Conservation (phyloP, 2,888 invertebrate genomes). For the Alitta virens region DNA sequence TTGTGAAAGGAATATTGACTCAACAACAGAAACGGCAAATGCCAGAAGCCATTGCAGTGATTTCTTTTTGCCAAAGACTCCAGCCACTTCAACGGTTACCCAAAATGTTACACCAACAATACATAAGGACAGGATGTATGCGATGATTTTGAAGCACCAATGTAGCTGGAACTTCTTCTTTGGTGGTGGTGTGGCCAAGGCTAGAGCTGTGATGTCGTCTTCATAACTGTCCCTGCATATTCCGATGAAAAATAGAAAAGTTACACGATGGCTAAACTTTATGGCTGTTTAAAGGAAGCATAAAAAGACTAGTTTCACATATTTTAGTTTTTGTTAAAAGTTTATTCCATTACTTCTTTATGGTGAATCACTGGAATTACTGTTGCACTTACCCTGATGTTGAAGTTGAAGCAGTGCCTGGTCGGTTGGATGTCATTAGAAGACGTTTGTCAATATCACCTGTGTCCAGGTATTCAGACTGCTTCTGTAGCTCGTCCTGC, state of each 20-base stretch:
- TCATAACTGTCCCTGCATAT: too few relatives aligned
- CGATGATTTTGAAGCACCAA: conserved; percentile 20
- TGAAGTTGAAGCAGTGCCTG: too few relatives aligned
- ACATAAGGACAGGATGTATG: conserved; percentile 19
- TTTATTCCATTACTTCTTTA: too few relatives aligned
- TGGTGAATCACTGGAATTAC: too few relatives aligned
- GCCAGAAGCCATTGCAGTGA: conserved; percentile 23
- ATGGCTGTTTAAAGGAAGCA: too few relatives aligned
- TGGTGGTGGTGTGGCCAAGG: not conserved
- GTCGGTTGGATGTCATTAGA: not conserved
- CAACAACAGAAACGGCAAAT: conserved; percentile 23
- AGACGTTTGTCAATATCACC: conserved; percentile 20
- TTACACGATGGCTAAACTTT: too few relatives aligned
- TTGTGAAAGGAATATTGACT: conserved; percentile 26
- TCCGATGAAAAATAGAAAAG: too few relatives aligned
- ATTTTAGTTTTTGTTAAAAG: too few relatives aligned
- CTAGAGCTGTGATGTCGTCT: too few relatives aligned
- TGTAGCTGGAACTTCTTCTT: conserved; percentile 20
- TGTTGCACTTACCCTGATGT: too few relatives aligned
- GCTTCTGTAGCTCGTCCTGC: conserved; percentile 18
- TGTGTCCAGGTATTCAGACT: conserved; percentile 24
- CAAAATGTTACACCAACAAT: conserved; percentile 20
- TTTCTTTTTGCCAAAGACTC: conserved; percentile 25
- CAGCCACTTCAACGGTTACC: conserved; percentile 23
- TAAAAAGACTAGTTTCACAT: too few relatives aligned